A percentile compares a stretch with the other conserved stretches of the same genome.
Evolutionary conservation across 2,888 invertebrate species (phyloP).

Genomic region (Clanis bilineata): DNA sequence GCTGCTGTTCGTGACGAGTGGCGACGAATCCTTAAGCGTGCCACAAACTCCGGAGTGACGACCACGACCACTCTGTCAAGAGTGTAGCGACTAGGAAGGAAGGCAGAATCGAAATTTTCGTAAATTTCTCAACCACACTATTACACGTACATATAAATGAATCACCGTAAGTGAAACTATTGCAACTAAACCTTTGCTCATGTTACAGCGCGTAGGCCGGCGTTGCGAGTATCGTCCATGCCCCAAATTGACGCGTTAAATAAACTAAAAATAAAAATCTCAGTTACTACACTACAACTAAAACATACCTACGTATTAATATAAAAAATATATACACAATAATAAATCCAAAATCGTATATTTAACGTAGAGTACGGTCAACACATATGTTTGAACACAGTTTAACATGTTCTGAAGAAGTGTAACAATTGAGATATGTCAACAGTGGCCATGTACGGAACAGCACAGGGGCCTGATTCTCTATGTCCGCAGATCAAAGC

Average conservation of each 20-base stretch:
- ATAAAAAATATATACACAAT: background rate
- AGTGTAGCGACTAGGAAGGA: no score
- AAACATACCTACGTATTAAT: background rate
- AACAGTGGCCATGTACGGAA: background rate
- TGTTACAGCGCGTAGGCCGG: background rate
- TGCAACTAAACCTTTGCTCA: background rate
- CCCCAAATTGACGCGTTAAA: background rate
- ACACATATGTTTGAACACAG: constrained; percentile 1
- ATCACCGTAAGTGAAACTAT: background rate
- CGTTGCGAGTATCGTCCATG: background rate
- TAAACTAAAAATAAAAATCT: background rate
- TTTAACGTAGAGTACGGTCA: background rate
- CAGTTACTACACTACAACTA: background rate
- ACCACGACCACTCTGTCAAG: no score
- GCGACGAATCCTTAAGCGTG: no score
- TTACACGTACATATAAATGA: no score
- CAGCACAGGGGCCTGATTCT: no score
- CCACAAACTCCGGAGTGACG: no score
- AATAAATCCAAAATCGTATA: constrained; percentile 7
- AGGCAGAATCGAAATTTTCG: no score
- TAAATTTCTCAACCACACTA: no score
- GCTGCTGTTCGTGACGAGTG: no score
- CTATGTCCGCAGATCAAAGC: no score
- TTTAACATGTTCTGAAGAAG: constrained; percentile 7
- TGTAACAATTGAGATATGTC: constrained; percentile 8